phyloP scores from a whole-genome alignment of 2,888 invertebrate genomes.

The Temnothorax ravouxi region DNA sequence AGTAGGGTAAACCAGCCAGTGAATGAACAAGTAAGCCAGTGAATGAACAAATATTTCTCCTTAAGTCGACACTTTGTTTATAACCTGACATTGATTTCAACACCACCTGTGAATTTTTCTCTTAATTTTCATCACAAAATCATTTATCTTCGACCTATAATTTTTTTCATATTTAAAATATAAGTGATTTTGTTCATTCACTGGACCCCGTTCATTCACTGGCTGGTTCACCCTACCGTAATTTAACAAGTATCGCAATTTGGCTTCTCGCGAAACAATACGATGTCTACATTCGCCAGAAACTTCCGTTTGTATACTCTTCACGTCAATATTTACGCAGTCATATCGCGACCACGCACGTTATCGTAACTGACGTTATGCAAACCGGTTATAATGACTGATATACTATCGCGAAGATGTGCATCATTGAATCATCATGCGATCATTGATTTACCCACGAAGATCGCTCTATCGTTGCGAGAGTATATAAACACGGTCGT shows the following conservation, averaged over 20 bases:
- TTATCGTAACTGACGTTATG: conserved; percentile 29
- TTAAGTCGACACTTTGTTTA: too few relatives aligned
- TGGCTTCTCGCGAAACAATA: not conserved
- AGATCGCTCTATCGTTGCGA: conserved; percentile 34
- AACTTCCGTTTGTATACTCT: conserved; percentile 5
- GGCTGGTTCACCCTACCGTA: too few relatives aligned
- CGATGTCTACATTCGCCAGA: not conserved
- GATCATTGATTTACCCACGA: conserved; percentile 13
- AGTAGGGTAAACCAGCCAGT: too few relatives aligned
- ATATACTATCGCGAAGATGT: conserved; percentile 20
- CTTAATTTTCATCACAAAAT: too few relatives aligned
- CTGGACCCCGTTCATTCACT: too few relatives aligned
- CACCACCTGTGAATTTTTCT: too few relatives aligned
- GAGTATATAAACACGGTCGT: not conserved
- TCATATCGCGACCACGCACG: not conserved
- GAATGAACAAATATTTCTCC: too few relatives aligned
- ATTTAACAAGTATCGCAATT: not conserved
- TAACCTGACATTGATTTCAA: too few relatives aligned
- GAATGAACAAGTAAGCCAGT: too few relatives aligned
- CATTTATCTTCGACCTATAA: too few relatives aligned
- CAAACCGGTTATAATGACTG: conserved; percentile 40
- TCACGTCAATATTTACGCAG: conserved; percentile 22
- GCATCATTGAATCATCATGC: conserved; percentile 1
- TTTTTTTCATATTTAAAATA: too few relatives aligned
- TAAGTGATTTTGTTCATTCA: too few relatives aligned